Evolutionary conservation across 2,797 vertebrate species (phyloP).

Genomic region (Ctenopoma kingsleyae): DNA sequence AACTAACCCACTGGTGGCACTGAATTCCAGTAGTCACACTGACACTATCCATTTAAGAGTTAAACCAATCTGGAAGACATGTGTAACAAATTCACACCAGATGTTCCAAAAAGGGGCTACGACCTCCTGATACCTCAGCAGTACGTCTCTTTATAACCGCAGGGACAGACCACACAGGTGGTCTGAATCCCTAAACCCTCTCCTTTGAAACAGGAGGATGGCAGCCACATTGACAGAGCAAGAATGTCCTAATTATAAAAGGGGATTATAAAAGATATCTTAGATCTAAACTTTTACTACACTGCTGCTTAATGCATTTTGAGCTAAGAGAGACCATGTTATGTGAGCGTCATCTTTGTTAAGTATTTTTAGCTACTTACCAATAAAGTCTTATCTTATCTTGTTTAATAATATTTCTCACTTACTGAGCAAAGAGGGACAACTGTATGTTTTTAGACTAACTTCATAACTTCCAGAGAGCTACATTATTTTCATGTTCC

Average conservation of each 20-base stretch:
- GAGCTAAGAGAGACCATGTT: conserved; percentile 30
- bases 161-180: conserved; percentile 36
- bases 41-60: conserved; percentile 34
- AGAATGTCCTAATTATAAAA: conserved; percentile 35
- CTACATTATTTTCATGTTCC: not conserved
- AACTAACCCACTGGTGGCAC: conserved; percentile 7
- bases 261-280: conserved; percentile 40
- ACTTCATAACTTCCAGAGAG: not conserved
- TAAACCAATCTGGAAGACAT: conserved; percentile 51
- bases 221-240: not conserved
- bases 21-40: conserved; percentile 26
- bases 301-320: conserved; percentile 44
- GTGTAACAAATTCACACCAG: conserved; percentile 62
- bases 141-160: conserved; percentile 35
- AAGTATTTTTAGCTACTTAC: conserved; percentile 10
- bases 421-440: conserved; percentile 19
- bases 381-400: no score
- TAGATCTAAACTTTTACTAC: conserved; percentile 43
- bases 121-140: conserved; percentile 48
- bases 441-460: not conserved
- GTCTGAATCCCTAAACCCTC: conserved; percentile 35
- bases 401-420: conserved; percentile 42
- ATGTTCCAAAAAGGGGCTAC: conserved; percentile 52
- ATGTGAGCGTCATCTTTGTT: conserved; percentile 23
- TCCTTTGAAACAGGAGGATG: conserved; percentile 37